Evolutionary conservation across 2,113 vertebrate genomes (phyloP), one percentile per base, ranked within the genome.

Genomic region (Sarotherodon lohbergeri): DNA sequence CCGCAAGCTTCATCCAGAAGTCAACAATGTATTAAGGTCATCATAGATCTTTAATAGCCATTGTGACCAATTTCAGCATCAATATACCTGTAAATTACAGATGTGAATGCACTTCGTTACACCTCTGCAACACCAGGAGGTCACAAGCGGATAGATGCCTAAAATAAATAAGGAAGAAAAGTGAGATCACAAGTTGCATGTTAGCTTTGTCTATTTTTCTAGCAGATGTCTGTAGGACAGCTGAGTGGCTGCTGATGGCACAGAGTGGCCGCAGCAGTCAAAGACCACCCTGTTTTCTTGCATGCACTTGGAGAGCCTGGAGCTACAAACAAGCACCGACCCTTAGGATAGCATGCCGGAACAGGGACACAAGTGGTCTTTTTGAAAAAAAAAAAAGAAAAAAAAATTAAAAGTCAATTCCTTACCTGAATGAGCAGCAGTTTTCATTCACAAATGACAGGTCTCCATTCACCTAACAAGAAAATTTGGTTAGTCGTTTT

Each of bases 1-100:
- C 97, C 97, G 97, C 96, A 96, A 94, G 95, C 79, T 92, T 98
- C 97, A 98, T 97, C 97, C 97, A 97, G 5, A 95, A 95, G 97
- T 97, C 97, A 93, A 90, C 84, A 63, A 36, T 73, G 13, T 89
- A 78, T 82, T 48, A 48, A 24, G 14, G 4, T 98, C 97, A 97
- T 98, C 97, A 94, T 88, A 1, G 96, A 97, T 96, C 97, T 27
- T 27, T 27, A 27, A 1, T 3, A 55, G 0, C 10, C 7, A 43
- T 2, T 2, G 1, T 3, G 5, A 39, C 3, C 22, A n/a, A 8
- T 32, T 56, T 29, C 13, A 54, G 11, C 7, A 32, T 9, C 17
- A 13, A 13, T 82, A n/a, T 88, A 94, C 91, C 92, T 84, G 68
- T 1, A 63, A 10, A n/a, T 4, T 9, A 7, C 11, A 17, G 14